phyloP scores from a whole-genome alignment of 2,113 vertebrate species.

The Python bivittatus region DNA sequence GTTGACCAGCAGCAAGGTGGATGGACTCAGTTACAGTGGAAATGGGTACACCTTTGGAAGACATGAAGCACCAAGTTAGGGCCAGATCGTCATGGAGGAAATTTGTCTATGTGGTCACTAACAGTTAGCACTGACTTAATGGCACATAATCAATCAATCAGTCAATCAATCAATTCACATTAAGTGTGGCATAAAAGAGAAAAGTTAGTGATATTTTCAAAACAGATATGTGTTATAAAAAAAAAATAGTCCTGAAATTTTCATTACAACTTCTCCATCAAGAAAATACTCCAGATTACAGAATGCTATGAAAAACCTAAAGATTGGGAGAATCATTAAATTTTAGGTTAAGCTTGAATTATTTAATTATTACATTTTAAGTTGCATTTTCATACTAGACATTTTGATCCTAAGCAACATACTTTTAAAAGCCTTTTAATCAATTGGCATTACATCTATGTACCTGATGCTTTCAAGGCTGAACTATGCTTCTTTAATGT shows the following conservation, averaged over 20 bases:
- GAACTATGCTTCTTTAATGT: not conserved
- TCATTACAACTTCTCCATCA: not conserved
- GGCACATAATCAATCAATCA: too few species aligned
- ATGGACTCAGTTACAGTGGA: too few species aligned
- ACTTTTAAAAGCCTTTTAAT: not conserved
- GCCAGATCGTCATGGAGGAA: too few species aligned
- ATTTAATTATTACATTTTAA: not conserved
- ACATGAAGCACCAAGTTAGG: too few species aligned
- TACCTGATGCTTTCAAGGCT: not conserved
- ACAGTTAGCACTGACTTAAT: too few species aligned
- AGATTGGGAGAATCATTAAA: not conserved
- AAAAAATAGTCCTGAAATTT: not conserved
- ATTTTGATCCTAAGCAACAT: not conserved
- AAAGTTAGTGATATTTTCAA: not conserved
- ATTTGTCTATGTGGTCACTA: too few species aligned
- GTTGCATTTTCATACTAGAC: not conserved
- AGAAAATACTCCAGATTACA: not conserved
- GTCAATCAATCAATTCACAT: too few species aligned
- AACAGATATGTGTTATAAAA: not conserved
- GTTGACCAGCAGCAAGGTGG: too few species aligned
- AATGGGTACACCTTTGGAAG: too few species aligned
- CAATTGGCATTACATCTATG: not conserved
- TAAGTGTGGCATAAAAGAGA: not conserved
- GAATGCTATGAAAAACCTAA: not conserved
- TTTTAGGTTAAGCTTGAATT: not conserved